Evolutionary conservation across 2,888 invertebrate species (phyloP).

Genomic region (Lithophane ornitopus): DNA sequence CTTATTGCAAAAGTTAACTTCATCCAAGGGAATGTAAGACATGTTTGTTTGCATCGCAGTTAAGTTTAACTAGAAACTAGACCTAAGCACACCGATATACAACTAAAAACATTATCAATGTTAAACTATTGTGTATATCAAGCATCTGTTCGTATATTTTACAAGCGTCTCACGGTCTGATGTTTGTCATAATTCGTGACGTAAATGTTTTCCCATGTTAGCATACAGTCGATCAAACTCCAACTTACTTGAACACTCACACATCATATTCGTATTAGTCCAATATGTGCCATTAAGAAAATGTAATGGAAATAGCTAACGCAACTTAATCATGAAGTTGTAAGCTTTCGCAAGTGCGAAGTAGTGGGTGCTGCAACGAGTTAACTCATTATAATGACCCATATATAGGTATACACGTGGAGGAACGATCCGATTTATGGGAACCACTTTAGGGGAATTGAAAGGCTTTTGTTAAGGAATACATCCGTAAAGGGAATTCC

Average conservation of each 20-base stretch:
- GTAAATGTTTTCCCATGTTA: slow-evolving; percentile 27
- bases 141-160: slow-evolving; percentile 13
- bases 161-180: slow-evolving; percentile 21
- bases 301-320: slow-evolving; percentile 62
- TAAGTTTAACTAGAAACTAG: slow-evolving; percentile 50
- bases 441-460: slow-evolving; percentile 14
- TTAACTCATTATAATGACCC: slow-evolving; percentile 40
- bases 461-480: slow-evolving; percentile 49
- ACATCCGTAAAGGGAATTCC: slow-evolving; percentile 64
- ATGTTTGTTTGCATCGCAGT: slow-evolving; percentile 47
- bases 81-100: slow-evolving; percentile 22
- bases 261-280: slow-evolving; percentile 50
- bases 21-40: slow-evolving; percentile 46
- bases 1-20: slow-evolving; percentile 69
- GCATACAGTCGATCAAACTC: slow-evolving; percentile 28
- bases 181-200: slow-evolving; percentile 12
- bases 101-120: slow-evolving; percentile 10
- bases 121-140: slow-evolving; percentile 19
- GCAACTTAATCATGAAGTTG: slow-evolving; percentile 63
- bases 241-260: slow-evolving; percentile 25
- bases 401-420: slow-evolving; percentile 16
- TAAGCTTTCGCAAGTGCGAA: slow-evolving; percentile 62
- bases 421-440: slow-evolving; percentile 3
- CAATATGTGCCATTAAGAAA: slow-evolving; percentile 50
- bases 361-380: slow-evolving; percentile 49